These are phyloP conservation scores for Proteles cristata DNA, from an alignment of 2,113 vertebrate species.

Conservation along the genomic window DNA sequence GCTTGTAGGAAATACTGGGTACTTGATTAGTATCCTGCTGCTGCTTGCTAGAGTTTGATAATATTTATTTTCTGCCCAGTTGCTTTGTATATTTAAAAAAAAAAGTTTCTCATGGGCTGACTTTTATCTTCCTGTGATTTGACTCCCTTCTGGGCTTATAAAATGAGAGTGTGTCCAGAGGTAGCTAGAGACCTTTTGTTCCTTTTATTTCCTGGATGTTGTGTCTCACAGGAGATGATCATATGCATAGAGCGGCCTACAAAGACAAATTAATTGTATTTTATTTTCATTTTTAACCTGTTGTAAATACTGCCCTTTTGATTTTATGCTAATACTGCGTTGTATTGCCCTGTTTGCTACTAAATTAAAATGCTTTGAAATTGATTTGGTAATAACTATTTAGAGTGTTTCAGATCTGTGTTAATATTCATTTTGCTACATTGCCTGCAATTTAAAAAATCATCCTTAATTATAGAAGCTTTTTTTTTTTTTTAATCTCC, in stretches of 20 bases:
- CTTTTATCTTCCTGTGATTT: conserved; percentile 27
- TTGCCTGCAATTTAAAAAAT: conserved; percentile 77
- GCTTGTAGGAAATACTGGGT: background rate
- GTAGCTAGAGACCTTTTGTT: conserved; percentile 38
- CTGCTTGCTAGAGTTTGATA: background rate
- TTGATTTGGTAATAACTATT: conserved; percentile 73
- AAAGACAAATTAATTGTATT: conserved; percentile 23
- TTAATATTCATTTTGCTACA: conserved; percentile 75
- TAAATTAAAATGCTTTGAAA: conserved; percentile 65
- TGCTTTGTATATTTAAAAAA: background rate
- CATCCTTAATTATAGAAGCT: conserved; percentile 74
- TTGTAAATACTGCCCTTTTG: conserved; percentile 55
- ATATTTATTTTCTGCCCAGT: conserved; percentile 27
- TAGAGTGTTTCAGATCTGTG: conserved; percentile 64
- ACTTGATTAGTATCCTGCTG: background rate
- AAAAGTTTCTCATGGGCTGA: background rate
- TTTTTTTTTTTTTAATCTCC: conserved; percentile 32
- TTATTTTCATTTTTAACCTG: conserved; percentile 55
- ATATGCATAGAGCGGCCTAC: background rate
- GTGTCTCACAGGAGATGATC: background rate
- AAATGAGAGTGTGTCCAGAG: conserved; percentile 34
- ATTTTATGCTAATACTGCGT: conserved; percentile 56
- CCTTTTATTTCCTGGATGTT: conserved; percentile 13
- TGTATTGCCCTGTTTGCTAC: background rate
- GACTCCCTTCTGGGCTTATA: background rate